Base-by-base conservation (phyloP, 1,140 invertebrate genomes). In the Zaprionus taronus region DNA sequence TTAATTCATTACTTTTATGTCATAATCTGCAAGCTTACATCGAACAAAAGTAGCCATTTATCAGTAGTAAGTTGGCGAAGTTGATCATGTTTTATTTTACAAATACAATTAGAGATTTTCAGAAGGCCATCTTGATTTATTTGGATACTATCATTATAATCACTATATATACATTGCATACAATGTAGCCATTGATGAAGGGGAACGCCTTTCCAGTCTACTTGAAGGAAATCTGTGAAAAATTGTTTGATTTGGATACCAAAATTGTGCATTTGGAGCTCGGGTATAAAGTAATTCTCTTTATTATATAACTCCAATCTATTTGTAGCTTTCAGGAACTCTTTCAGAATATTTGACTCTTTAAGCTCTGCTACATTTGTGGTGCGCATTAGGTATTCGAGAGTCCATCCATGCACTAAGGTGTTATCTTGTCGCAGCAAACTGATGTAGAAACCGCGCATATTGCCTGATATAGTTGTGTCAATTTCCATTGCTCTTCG, bases 71-170 rank as follows among this genome's bases (percentile, higher is more conserved):
- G 4, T 4, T 28, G 4, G 1, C 85, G 61, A n/a, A 91, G 22
- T 6, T 14, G 11, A 2, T 26, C 12, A 61, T 91, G 79, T 70
- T 84, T 77, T 1, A 92, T 26, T 2, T 34, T 41, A 0, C 83
- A 75, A 11, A 91, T 58, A 20, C 63, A 71, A 1, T 62, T 44
- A 22, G 72, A 24, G 6, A 82, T 24, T 53, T 76, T 65, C 14
- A 90, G 55, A 22, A 90, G 20, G 9, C 77, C 28, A 2, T 68
- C 61, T 28, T 64, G 64, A 22, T 64, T 24, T 20, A 83, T 7
- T 68, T 22, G 36, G 9, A 24, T 0, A 2, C 2, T 24, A 2
- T 2, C 2, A 0, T n/a, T n/a, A n/a, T n/a, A n/a, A n/a, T n/a
- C n/a, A n/a, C n/a, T n/a, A n/a, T n/a, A n/a, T n/a, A n/a, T n/a